Conservation (phyloP, 2,888 invertebrate genomes). For the Pseudeuparius sepicola region DNA sequence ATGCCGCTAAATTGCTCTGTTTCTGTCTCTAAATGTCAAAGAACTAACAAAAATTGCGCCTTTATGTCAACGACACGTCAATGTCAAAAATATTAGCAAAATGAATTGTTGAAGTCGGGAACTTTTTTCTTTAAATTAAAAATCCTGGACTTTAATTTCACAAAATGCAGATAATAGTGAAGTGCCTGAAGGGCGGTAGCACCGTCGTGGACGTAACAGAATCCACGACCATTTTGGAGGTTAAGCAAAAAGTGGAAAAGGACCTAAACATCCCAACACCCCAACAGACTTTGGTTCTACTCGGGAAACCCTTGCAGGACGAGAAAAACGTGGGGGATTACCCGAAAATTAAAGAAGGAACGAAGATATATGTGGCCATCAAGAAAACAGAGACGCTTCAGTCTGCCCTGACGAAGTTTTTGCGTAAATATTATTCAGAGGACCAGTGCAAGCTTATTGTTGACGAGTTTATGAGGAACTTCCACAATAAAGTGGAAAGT, state of each 20-base stretch:
- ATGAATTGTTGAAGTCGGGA: too few relatives aligned
- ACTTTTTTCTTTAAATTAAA: too few relatives aligned
- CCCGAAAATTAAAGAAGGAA: constrained; percentile 62
- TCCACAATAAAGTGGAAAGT: constrained; percentile 35
- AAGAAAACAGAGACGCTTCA: constrained; percentile 56
- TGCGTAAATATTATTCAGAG: constrained; percentile 53
- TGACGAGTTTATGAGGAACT: constrained; percentile 46
- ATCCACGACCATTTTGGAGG: constrained; percentile 51
- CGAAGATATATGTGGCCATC: constrained; percentile 60
- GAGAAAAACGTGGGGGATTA: constrained; percentile 60
- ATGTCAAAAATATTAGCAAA: too few relatives aligned
- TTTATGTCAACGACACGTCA: too few relatives aligned
- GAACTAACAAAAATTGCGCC: too few relatives aligned
- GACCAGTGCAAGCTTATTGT: constrained; percentile 52
- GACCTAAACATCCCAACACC: constrained; percentile 55
- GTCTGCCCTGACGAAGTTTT: constrained; percentile 47
- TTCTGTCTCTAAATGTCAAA: too few relatives aligned
- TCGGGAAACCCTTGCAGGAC: constrained; percentile 62
- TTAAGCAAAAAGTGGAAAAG: constrained; percentile 57
- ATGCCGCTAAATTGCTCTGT: too few relatives aligned
- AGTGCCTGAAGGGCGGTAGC: constrained; percentile 63
- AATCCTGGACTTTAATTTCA: too few relatives aligned
- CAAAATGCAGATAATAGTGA: constrained; percentile 68
- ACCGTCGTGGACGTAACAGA: constrained; percentile 54
- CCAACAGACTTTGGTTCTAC: constrained; percentile 60